Conservation (phyloP, 2,113 vertebrate species). For the Patagioenas fasciata region DNA sequence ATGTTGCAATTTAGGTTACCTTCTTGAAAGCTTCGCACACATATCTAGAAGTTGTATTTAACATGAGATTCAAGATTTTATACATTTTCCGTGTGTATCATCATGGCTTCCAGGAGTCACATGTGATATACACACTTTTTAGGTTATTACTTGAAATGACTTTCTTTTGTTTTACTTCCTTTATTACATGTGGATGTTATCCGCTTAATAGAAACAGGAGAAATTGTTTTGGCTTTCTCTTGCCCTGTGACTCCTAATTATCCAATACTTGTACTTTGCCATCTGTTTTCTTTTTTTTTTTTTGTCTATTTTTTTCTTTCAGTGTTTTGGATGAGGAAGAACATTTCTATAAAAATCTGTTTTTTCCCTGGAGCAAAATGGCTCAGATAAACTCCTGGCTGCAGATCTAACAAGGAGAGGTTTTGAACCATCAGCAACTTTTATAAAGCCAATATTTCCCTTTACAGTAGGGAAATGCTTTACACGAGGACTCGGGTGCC, state of each 20-base stretch:
- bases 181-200: not conserved
- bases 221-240: conserved; percentile 33
- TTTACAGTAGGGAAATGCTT: not conserved
- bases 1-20: not conserved
- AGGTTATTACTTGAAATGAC: not conserved
- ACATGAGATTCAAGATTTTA: not conserved
- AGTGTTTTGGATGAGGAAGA: conserved; percentile 18
- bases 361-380: conserved; percentile 43
- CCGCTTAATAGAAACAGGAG: conserved; percentile 15
- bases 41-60: not conserved
- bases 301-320: not conserved
- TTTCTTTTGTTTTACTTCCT: conserved; percentile 20
- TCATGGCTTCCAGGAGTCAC: not conserved
- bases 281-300: not conserved
- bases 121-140: not conserved
- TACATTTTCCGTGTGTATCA: not conserved
- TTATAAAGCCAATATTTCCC: not conserved
- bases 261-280: conserved; percentile 37
- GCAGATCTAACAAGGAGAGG: conserved; percentile 47
- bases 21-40: not conserved
- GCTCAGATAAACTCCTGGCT: not conserved
- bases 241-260: conserved; percentile 39
- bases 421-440: conserved; percentile 58
- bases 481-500: not conserved
- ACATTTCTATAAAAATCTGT: conserved; percentile 48